Base-by-base conservation (phyloP, 2,888 invertebrate genomes). In the Xylota sylvarum region DNA sequence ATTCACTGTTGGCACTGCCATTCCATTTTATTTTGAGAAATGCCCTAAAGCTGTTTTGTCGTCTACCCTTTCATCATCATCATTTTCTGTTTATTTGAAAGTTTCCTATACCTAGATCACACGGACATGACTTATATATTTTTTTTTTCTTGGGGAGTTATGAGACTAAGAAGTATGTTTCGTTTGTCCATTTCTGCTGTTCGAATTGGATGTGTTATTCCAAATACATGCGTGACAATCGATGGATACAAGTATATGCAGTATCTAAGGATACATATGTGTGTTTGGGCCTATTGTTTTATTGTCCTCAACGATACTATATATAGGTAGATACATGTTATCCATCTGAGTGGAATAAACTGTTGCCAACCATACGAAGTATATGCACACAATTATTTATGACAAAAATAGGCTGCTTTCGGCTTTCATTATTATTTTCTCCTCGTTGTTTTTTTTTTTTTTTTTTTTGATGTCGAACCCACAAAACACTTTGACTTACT, bases 401-500 rank as follows among this genome's bases (percentile, higher is more conserved):
- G 64, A 78, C 78, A 73, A 78, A 78, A 67, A 83, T 78, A 83
- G 72, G 78, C 58, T 70, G 46, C 70, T 72, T 77, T 76, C 58
- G 12, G 48, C 5, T 55, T 62, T 73, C 35, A 46, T 48, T 80
- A 58, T 80, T 67, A 56, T 62, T 80, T 46, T 46, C 14, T 27
- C 10, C 23, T 14, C n/a, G n/a, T 43, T n/a, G 2, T 17, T 6
- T 14, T 19, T 32, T 43, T 9, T n/a, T n/a, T n/a, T n/a, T n/a
- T n/a, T n/a, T n/a, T n/a, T n/a, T n/a, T n/a, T n/a, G n/a, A 19
- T 43, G 17, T 52, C 30, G 7, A 17, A 40, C 32, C 46, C n/a
- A 35, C 14, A 19, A 14, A 35, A 27, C 40, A 23, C 55, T 83
- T 78, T 78, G 58, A 78, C 73, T 73, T 73, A 40, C 78, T 67